Evolutionary conservation across 1,140 invertebrate genomes (phyloP).

Genomic region (Zaprionus gabonicus): DNA sequence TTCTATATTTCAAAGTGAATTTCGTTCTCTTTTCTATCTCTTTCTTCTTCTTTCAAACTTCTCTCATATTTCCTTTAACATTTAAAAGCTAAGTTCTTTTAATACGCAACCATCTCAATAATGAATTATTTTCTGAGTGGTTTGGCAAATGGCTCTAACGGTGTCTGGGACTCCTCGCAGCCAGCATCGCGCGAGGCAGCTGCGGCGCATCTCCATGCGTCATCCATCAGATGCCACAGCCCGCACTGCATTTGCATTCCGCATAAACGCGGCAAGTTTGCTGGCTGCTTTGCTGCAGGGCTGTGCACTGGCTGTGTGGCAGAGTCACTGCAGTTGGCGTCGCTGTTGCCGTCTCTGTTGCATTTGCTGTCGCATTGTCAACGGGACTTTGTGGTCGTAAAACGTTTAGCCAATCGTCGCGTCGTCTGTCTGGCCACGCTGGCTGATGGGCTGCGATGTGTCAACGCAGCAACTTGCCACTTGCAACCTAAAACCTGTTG

Average conservation of each 20-base stretch:
- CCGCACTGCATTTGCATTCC: constrained; percentile 77
- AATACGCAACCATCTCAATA: not conserved
- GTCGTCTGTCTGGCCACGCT: constrained; percentile 4
- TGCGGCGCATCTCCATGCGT: constrained; percentile 23
- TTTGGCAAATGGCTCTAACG: constrained; percentile 1
- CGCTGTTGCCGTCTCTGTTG: constrained; percentile 30
- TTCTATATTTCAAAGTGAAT: not conserved
- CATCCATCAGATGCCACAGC: constrained; percentile 62
- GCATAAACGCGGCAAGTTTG: constrained; percentile 72
- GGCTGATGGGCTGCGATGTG: constrained; percentile 25
- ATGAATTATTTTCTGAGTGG: not conserved
- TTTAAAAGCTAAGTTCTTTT: not conserved
- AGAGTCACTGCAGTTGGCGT: constrained; percentile 26
- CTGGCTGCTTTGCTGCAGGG: constrained; percentile 68
- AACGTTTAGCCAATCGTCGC: constrained; percentile 73
- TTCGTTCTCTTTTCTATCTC: not conserved
- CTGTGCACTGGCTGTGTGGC: constrained; percentile 13
- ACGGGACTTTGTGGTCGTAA: constrained; percentile 77
- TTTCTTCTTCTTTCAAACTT: not conserved
- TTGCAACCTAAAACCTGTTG: constrained; percentile 46
- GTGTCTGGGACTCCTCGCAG: not conserved
- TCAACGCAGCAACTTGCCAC: constrained; percentile 30
- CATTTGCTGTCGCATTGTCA: constrained; percentile 58
- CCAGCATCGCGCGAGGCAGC: not conserved
- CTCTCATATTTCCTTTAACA: not conserved